Evolutionary conservation across 1,140 invertebrate species (phyloP), one percentile per base, ranked within the genome.

Genomic region (Protaetia brevitarsis): DNA sequence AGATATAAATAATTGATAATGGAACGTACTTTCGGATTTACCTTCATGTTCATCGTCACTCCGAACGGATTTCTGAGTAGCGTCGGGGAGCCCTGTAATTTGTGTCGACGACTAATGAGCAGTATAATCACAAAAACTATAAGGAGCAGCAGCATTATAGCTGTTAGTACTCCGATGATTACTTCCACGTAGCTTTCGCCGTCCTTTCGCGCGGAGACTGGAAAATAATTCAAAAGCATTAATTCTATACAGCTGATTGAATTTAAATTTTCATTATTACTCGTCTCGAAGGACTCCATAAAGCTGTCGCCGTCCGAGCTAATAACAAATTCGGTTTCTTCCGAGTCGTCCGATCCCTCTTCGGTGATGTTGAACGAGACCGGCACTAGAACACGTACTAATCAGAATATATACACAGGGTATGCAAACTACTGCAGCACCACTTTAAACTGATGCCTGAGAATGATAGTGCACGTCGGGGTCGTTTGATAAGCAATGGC

Each of bases 111-210:
- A 72, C 87, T 89, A 11, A 89, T 77, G 45, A 87, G 79, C 57
- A 90, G 78, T 64, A 90, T 85, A 45, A 89, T 82, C 34, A 89
- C 82, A 75, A 89, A 88, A 59, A 88, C 82, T 13, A 88, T 77
- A 7, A 88, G 74, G 30, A 89, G 77, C 11, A 88, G 77, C n/a
- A 90, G 80, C 73, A 89, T 87, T 65, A 90, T 84, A 23, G 88
- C 89, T 30, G 87, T 89, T 62, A 91, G 76, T 6, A 89, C 87
- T 21, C 89, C 89, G 67, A 91, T 89, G 59, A 91, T 80, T 61
- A 89, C 84, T 72, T 89, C 89, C 31, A 89, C 85, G 73, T 87
- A 86, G 63, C 86, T 83, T 68, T 88, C 83, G 66, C 82, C 82
- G 63, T 84, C 84, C 73, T 85, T 82, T 57, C 81, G 75, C 11